Base-by-base conservation (phyloP, 2,113 vertebrate species). In the Solea senegalensis region DNA sequence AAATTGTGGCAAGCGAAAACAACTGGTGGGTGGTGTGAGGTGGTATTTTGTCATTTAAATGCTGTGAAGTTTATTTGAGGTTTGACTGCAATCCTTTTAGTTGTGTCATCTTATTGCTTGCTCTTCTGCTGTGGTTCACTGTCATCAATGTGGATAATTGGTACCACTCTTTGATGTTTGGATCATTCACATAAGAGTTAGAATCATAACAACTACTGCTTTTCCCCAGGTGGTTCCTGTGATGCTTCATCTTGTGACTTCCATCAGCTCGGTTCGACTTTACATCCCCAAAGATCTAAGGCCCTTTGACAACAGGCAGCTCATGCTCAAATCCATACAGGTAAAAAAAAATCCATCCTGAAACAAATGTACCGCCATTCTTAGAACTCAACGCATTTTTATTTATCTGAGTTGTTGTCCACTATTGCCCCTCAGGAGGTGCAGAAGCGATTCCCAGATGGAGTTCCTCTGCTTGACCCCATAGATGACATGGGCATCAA, bases 401-500 rank as follows among this genome's bases (percentile, higher is more conserved):
- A 21, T 21, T 13, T 2, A 9, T 16, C 8, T 34, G 0, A 40
- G 50, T 41, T 0, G 1, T 53, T 52, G 1, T 43, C 41, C 11
- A 49, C 2, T 16, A 2, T 5, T 40, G n/a, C 3, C 62, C 48
- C 84, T 43, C 72, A 99, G 97, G 98, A 99, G 89, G 97, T 99
- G 40, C 95, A 98, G 90, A 99, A 95, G 67, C 95, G 96, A 8
- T 99, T 99, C 88, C 97, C 97, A 0, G 97, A 99, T 56, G 96
- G 97, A 1, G 85, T 99, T 8, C 97, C 97, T 0, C 86, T 98
- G 49, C 88, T 99, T 39, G 98, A 99, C 80, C 97, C 97, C 14
- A 89, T 98, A 28, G 97, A 99, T 57, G 97, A 99, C 80, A 98
- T 99, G 97, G 97, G 97, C 58, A 98, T 99, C 88, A 98, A 97